Evolutionary conservation across 2,797 vertebrate genomes (phyloP).

Genomic region (Selene dorsalis): DNA sequence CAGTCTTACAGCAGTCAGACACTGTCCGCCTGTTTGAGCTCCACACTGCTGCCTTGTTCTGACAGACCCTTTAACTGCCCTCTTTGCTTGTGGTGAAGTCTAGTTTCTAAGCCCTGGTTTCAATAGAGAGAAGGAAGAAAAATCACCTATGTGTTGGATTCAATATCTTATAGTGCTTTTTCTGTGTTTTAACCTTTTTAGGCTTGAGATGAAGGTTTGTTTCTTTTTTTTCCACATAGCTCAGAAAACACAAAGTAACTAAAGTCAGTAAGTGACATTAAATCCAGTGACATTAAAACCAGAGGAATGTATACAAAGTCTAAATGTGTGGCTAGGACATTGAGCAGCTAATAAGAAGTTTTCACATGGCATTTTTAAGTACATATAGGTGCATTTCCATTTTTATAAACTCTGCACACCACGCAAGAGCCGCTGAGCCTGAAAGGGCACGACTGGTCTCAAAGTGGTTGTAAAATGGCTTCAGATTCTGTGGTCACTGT

Average conservation of each 20-base stretch:
- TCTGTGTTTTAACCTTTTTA: constrained; percentile 1
- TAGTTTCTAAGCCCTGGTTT: constrained; percentile 25
- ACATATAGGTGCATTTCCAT: background rate
- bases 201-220: background rate
- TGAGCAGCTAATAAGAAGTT: background rate
- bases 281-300: background rate
- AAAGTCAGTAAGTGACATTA: background rate
- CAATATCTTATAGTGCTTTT: background rate
- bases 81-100: constrained; percentile 45
- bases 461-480: constrained; percentile 15
- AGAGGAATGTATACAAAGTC: background rate
- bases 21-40: constrained; percentile 72
- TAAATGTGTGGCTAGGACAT: background rate
- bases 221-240: background rate
- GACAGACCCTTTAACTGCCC: constrained; percentile 48
- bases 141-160: constrained; percentile 12
- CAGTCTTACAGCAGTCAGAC: constrained; percentile 56
- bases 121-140: constrained; percentile 15
- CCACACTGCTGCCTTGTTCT: constrained; percentile 80
- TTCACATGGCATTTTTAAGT: background rate
- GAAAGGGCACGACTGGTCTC: background rate
- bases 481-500: constrained; percentile 22
- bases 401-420: background rate
- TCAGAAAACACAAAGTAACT: constrained; percentile 5
- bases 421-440: background rate